Base-by-base conservation (phyloP, 2,888 invertebrate genomes). In the Salpingus planirostris region DNA sequence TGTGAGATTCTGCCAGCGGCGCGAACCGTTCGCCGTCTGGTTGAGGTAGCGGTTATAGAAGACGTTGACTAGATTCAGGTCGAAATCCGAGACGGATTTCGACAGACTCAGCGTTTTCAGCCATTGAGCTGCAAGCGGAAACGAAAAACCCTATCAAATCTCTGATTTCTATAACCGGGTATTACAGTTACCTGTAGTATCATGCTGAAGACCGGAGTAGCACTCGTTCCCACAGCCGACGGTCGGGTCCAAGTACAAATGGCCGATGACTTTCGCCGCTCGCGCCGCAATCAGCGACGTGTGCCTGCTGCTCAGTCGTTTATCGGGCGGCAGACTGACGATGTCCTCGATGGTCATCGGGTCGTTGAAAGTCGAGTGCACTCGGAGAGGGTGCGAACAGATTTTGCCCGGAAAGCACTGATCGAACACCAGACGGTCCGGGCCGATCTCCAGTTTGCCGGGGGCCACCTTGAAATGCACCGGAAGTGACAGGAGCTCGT, bases 401-500 rank as follows among this genome's bases (percentile, higher is more conserved):
- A 81, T 71, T 63, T 82, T 86, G 42, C 81, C 86, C 40, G 86
- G 89, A 71, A 86, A 89, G 53, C 83, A 84, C 59, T 82, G 77
- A 42, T 78, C 75, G 58, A 88, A 82, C 28, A 78, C 68, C 15
- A 88, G 64, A 50, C 74, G 69, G 49, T 76, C 75, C 36, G 79
- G 78, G 40, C 76, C 73, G 31, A 80, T 71, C 60, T 78, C 72
- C 38, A 88, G 66, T 52, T 75, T 76, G 15, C 87, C 88, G 47
- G 78, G 73, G 1, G 83, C 79, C n/a, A 84, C 79, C 49, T 75
- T 71, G 60, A 86, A 80, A 43, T 74, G 73, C 33, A 88, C 74
- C n/a, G 81, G 78, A 34, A 84, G 71, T 30, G 73, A 74, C 29
- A 85, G 69, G 45, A 72, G 67, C 54, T 83, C 80, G 49, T 73